A percentile compares a stretch with the other conserved stretches of the same genome.
phyloP scores from a whole-genome alignment of 1,140 invertebrate genomes.

The Bombus difficillimus region DNA sequence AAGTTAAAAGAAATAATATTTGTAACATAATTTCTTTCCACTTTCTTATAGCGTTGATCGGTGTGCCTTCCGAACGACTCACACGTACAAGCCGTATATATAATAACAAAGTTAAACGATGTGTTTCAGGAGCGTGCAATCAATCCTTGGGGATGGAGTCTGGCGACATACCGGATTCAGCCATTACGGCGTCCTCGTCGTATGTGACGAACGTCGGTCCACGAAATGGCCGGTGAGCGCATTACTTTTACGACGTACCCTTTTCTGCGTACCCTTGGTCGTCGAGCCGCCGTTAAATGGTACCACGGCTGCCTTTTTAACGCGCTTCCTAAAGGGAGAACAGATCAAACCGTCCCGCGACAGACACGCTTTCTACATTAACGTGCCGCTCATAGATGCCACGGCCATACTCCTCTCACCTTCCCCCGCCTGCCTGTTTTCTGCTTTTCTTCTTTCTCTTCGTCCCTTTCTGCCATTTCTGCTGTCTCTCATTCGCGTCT shows the following conservation, averaged over 20 bases:
- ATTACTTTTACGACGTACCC: conserved; percentile 44
- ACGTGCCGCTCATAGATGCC: conserved; percentile 10
- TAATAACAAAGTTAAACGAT: conserved; percentile 19
- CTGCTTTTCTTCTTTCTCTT: not conserved
- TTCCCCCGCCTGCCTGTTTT: not conserved
- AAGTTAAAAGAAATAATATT: no score
- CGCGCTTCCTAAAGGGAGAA: not conserved
- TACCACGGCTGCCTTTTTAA: conserved; percentile 37
- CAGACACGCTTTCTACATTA: conserved; percentile 45
- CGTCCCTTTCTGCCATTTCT: not conserved
- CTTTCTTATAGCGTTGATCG: no score
- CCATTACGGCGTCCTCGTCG: conserved; percentile 86
- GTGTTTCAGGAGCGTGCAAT: conserved; percentile 84
- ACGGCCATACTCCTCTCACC: not conserved
- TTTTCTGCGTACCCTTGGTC: not conserved
- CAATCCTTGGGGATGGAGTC: conserved; percentile 87
- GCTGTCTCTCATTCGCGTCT: not conserved
- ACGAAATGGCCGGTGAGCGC: conserved; percentile 85
- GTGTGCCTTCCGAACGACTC: no score
- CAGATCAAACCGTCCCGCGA: conserved; percentile 31
- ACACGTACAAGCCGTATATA: no score
- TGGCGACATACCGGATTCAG: conserved; percentile 85
- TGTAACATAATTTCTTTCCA: no score
- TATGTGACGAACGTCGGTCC: conserved; percentile 87
- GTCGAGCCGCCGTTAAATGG: conserved; percentile 34